Conservation (phyloP, 2,888 invertebrate genomes). For the Limnephilus lunatus region DNA sequence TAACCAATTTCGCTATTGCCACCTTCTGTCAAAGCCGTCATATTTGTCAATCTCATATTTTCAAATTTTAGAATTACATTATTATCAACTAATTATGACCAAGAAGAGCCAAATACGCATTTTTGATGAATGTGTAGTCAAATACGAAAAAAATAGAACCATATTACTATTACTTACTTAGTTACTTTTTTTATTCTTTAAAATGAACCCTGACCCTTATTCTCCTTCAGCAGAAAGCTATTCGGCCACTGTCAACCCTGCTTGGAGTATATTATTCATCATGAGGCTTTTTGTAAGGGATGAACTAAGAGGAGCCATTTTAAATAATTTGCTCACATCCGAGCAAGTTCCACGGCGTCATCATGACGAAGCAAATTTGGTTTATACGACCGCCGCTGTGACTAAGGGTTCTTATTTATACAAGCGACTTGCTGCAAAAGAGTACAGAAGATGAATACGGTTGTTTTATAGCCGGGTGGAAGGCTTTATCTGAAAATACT, state of each 20-base stretch:
- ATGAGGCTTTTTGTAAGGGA: conserved; percentile 34
- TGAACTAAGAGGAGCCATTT: conserved; percentile 16
- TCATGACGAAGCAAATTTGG: conserved; percentile 31
- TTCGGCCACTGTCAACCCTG: conserved; percentile 28
- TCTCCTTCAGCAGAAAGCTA: conserved; percentile 11
- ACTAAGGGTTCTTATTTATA: conserved; percentile 24
- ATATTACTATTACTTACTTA: too few species aligned
- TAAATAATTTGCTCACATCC: conserved; percentile 43
- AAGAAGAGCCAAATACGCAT: too few species aligned
- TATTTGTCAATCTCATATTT: too few species aligned
- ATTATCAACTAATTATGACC: too few species aligned
- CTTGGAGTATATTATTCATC: conserved; percentile 35
- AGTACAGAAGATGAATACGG: not conserved
- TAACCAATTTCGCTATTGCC: too few species aligned
- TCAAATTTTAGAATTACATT: too few species aligned
- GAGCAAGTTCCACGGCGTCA: not conserved
- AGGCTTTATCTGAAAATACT: not conserved
- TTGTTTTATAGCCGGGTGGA: not conserved
- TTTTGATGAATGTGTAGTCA: too few species aligned
- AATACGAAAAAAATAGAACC: too few species aligned
- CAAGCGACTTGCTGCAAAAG: not conserved
- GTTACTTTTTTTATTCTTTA: too few species aligned
- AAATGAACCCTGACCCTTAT: not conserved
- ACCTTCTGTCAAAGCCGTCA: too few species aligned
- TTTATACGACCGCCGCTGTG: conserved; percentile 14